Base-by-base conservation (phyloP, 2,888 invertebrate species). In the Chymomyza fuscimana region DNA sequence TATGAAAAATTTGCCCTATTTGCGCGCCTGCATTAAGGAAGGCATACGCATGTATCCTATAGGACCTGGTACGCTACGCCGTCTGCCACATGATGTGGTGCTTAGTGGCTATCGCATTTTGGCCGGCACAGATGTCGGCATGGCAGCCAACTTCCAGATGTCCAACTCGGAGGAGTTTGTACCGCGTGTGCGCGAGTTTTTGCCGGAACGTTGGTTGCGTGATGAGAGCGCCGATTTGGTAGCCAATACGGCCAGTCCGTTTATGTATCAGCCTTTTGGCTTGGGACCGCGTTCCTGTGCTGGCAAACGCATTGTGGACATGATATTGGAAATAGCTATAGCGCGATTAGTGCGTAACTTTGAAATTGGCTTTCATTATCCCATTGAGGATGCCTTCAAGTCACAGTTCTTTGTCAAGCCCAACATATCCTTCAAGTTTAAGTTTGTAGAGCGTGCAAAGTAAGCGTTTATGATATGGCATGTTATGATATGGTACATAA, bases 11-110 rank as follows among this genome's bases (percentile, higher is more conserved):
- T 90, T 94, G 67, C 93, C 93, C 0, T 96, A 95, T 82, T 86
- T 96, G n/a, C 94, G 93, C 73, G 96, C 96, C 0, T 95, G 95
- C 85, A 93, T 96, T 56, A 96, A 96, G 87, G 96, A 96, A 89
- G 93, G 94, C 0, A 91, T 95, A 65, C 93, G 96, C 78, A 70
- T 95, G 51, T 92, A 93, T 83, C 94, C 95, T 0, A 93, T 95
- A 0, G 93, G 93, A 0, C 91, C 93, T 4, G 95, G 93, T 0
- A 94, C 94, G 67, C 83, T 93, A 10, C 93, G 95, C 75, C 90
- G 92, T 66, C 91, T 94, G 75, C 92, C 92, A 0, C 92, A 93
- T 63, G 94, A 95, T 77, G 92, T 94, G 46, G 93, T 93, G n/a
- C 82, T 96, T 1, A 92, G 93, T 60, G 95, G 94, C 5, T 96